Evolutionary conservation across 2,113 vertebrate species (phyloP), one percentile per base, ranked within the genome.

Genomic region (Echinops telfairi): DNA sequence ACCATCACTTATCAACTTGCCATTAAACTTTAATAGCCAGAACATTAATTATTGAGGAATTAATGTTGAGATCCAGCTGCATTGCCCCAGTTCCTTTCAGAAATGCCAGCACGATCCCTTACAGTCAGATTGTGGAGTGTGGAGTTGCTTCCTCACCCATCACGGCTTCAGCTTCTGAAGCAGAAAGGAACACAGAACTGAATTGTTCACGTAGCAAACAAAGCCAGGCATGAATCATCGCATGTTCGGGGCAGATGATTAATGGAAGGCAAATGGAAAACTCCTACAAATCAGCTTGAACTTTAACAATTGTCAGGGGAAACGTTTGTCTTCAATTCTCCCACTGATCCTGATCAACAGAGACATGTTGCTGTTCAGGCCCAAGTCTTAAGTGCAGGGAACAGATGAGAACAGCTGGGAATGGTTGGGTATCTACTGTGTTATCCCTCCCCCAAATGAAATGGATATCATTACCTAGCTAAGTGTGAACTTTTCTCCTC

Each of bases 1-100:
- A 88, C 97, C 98, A 97, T 98, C 97, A 98, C 97, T 98, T 97
- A 98, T 97, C 96, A 98, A 96, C 96, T 97, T 75, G 83, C 94
- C 98, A 98, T 98, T 98, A 99, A 98, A 98, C 96, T 98, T 99
- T 98, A 96, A 98, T 97, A 97, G 92, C 97, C 96, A 94, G 89
- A 94, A 96, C 96, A 98, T 99, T 83, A 98, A 98, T 98, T 98
- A 99, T 99, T 98, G 97, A 98, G 97, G 96, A 80, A 97, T 97
- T 97, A 97, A 98, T 97, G 98, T 94, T 95, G 97, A 97, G 96
- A 97, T 98, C 97, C 98, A 98, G 98, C 98, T 98, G 98, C 78
- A 97, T 60, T 90, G 96, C 97, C 98, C 98, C 97, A 97, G 97
- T 98, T 98, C 97, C 96, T 95, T 94, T 94, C 97, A 83, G 92